Percentiles rank a stretch among this genome's conserved stretches.
Conservation (phyloP, 2,888 invertebrate species). For the Pantelozetes paolii region DNA sequence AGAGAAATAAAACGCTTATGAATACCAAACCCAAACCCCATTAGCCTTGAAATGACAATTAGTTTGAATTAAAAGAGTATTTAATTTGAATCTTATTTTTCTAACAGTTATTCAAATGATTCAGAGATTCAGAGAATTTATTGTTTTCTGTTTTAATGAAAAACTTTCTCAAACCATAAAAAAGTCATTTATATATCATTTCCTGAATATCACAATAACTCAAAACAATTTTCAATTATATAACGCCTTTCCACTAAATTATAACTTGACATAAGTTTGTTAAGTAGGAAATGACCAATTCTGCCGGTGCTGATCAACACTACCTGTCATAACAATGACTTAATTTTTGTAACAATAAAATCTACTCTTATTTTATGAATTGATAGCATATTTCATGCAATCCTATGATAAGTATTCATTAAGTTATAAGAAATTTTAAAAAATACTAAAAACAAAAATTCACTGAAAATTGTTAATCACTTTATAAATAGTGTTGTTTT, state of each 20-base stretch:
- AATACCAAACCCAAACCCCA: background rate
- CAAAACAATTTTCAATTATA: background rate
- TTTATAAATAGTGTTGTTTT: too few species aligned
- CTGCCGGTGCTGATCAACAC: conserved; percentile 1
- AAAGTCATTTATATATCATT: background rate
- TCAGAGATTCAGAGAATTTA: too few species aligned
- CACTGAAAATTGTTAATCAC: too few species aligned
- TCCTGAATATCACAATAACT: background rate
- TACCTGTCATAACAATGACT: background rate
- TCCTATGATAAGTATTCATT: too few species aligned
- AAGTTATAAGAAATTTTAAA: too few species aligned
- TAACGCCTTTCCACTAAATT: background rate
- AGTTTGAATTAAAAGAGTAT: background rate
- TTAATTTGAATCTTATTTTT: background rate
- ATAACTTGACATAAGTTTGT: background rate
- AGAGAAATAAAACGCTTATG: background rate
- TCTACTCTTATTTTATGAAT: too few species aligned
- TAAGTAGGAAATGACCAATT: background rate
- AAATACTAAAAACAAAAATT: too few species aligned
- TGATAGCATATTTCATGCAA: too few species aligned
- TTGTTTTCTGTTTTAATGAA: too few species aligned
- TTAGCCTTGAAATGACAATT: background rate
- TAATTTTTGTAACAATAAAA: background rate
- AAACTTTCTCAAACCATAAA: background rate
- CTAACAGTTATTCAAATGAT: too few species aligned